Conservation (phyloP, 2,797 vertebrate genomes). For the Onychomys arenicola region DNA sequence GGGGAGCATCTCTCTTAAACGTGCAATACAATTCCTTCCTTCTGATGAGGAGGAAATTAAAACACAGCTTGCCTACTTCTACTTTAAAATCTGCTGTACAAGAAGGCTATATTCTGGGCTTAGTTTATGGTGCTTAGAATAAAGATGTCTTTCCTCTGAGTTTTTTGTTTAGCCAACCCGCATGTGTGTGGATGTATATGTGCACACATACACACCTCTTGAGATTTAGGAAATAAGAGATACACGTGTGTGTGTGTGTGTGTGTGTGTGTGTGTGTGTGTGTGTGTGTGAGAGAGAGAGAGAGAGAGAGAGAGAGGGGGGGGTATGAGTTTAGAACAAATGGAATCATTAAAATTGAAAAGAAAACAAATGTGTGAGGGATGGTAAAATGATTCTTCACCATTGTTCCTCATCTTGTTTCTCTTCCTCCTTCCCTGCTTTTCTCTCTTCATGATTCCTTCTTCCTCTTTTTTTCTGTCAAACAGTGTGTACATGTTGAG, state of each 20-base stretch:
- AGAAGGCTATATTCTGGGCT: constrained; percentile 55
- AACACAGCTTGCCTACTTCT: constrained; percentile 46
- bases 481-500: background rate
- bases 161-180: background rate
- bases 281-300: too few relatives aligned
- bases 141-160: constrained; percentile 28
- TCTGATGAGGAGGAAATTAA: constrained; percentile 61
- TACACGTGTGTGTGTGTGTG: too few relatives aligned
- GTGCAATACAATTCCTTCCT: constrained; percentile 40
- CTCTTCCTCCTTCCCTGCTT: background rate
- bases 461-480: background rate
- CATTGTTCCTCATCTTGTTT: background rate
- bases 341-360: background rate
- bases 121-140: constrained; percentile 39
- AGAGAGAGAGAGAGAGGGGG: too few relatives aligned
- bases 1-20: constrained; percentile 69
- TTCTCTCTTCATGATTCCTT: background rate
- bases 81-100: constrained; percentile 59
- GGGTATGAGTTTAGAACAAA: background rate
- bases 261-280: too few relatives aligned
- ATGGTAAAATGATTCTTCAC: background rate
- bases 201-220: background rate
- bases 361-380: background rate
- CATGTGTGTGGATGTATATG: too few relatives aligned
- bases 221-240: background rate